Base-by-base conservation (phyloP, 2,888 invertebrate species). In the Lasioglossum figueresi region DNA sequence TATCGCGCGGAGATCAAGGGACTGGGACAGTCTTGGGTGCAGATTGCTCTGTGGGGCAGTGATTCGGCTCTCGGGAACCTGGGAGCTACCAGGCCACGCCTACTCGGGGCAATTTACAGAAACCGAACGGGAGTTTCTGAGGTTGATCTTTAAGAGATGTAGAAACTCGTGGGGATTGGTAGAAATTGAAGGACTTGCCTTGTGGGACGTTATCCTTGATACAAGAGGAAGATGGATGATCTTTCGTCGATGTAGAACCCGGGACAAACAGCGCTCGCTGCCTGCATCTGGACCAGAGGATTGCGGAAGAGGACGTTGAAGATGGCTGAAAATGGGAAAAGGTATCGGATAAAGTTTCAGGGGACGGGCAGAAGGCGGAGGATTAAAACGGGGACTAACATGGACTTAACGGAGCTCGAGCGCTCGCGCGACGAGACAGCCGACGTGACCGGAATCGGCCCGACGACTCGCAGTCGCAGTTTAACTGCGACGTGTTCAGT, bases 361-460 rank as follows among this genome's bases (percentile, higher is more conserved):
- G 19, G 27, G 52, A 37, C n/a, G 10, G 34, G 6, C 63, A 45
- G 66, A 34, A 45, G 45, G 27, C 48, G 34, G 27, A 40, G 40
- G 77, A 77, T 70, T 77, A 70, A 68, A 70, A 37, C 77, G 40
- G 37, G 48, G 27, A 48, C 37, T 19, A 68, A 77, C 34, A 70
- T 12, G 27, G 37, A 40, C 52, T 27, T 48, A 63, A 66, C 68
- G 48, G 48, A n/a, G 10, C 48, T 27, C n/a, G 68, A 40, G 27
- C 40, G 48, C 1, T 52, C 37, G 68, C 68, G 52, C 52, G 37
- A 37, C 68, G 48, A 37, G n/a, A 27, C 23, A 19, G 27, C n/a
- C 68, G 40, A 77, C 77, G 77, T 70, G 77, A 77, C 77, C 12
- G 27, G 77, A 48, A 77, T 70, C 45, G 63, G 37, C 52, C 10